Conservation (phyloP, 2,888 invertebrate genomes). For the Acanthosepion esculentum region DNA sequence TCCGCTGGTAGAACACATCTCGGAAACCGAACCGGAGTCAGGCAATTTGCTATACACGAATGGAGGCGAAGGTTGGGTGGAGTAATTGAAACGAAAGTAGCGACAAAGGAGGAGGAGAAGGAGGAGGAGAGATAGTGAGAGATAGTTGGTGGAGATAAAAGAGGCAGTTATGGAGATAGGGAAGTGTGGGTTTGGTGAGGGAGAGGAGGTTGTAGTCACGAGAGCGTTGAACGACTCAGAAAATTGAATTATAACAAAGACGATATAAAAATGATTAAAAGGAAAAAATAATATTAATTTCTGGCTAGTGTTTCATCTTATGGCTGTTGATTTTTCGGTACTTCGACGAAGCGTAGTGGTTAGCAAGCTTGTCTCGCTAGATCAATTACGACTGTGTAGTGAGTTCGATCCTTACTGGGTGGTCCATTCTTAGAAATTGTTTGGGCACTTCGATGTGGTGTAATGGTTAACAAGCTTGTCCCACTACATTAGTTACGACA, state of each 20-base stretch:
- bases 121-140: neutral
- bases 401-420: too few species aligned
- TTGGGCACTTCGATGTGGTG: too few species aligned
- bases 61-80: neutral
- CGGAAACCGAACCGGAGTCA: constrained; percentile 33
- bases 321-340: neutral
- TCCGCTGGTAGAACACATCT: neutral
- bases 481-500: too few species aligned
- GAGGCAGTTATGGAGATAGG: neutral
- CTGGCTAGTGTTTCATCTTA: neutral
- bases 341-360: neutral
- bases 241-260: constrained; percentile 9
- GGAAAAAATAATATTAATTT: neutral
- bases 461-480: too few species aligned
- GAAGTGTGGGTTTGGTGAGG: too few species aligned
- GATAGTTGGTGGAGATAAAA: neutral
- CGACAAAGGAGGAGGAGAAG: neutral
- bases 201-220: neutral
- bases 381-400: too few species aligned
- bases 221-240: neutral
- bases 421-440: too few species aligned
- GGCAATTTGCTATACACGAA: constrained; percentile 4
- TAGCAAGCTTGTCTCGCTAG: too few species aligned
- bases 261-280: neutral
- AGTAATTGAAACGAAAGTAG: neutral